Evolutionary conservation across 2,113 vertebrate genomes (phyloP), one percentile per base, ranked within the genome.

Genomic region (Tor tambroides): DNA sequence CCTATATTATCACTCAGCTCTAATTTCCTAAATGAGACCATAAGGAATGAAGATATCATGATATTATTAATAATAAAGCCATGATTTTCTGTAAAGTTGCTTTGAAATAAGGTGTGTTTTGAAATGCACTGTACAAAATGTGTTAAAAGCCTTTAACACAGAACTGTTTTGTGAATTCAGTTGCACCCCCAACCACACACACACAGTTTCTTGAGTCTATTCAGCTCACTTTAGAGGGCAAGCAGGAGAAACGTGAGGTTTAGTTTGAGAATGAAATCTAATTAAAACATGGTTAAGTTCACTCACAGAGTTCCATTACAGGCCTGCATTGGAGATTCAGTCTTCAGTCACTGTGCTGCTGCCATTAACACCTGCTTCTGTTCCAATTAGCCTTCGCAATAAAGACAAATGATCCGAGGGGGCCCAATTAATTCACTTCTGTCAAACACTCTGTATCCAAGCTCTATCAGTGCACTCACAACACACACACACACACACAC

Each of bases 391-490:
- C 88, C 86, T 89, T 17, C 2, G 76, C 91, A 74, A 90, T 93
- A 91, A 93, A 92, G 91, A 93, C 90, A 94, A 94, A 94, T 85
- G 93, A 90, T 89, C 85, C 85, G 75, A 89, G 89, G 74, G 71
- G 43, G 4, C 69, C n/a, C 87, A 49, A 87, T 87, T 91, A 88
- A 71, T 93, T 92, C 91, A 91, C 59, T 15, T 91, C 90, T 84
- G 88, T 91, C 92, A 91, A 49, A 87, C 0, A 14, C 89, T 56
- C 12, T 26, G 35, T 83, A 6, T 81, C 1, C 23, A 41, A 77
- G 87, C 85, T 71, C 87, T 88, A 63, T 51, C 87, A 83, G 11
- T 81, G 17, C 21, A 78, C 5, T 77, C 87, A 59, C 84, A 59
- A 84, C 77, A 86, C 63, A 80, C 61, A 77, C 71, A 65, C 32